Percentiles rank a stretch among this genome's conserved stretches.
phyloP scores from a whole-genome alignment of 2,888 invertebrate species.

The Synanthedon andrenaeformis region DNA sequence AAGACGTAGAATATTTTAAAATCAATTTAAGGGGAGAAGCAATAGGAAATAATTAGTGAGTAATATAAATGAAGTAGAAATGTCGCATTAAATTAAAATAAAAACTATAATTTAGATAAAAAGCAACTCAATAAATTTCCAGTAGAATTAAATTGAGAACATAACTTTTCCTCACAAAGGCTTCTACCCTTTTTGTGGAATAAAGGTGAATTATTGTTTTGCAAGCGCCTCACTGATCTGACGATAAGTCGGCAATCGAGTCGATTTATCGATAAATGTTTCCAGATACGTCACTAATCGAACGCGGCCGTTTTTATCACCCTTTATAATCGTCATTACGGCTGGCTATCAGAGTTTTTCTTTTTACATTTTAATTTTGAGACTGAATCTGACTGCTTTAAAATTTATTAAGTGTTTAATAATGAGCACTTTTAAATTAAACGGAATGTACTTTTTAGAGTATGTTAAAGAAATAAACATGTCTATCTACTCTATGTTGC shows the following conservation, averaged over 20 bases:
- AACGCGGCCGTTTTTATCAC: slow-evolving; percentile 50
- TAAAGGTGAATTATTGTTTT: slow-evolving; percentile 47
- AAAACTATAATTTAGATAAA: slow-evolving; percentile 11
- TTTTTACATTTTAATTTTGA: slow-evolving; percentile 23
- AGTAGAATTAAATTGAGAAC: background rate
- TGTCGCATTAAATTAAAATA: background rate
- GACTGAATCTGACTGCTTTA: slow-evolving; percentile 2
- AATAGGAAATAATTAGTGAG: too few relatives aligned
- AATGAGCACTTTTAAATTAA: too few relatives aligned
- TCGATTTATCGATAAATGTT: slow-evolving; percentile 36
- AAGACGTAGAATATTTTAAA: too few relatives aligned
- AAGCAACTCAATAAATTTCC: slow-evolving; percentile 1
- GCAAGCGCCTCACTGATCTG: slow-evolving; percentile 33
- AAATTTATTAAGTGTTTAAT: too few relatives aligned
- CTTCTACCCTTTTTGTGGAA: background rate
- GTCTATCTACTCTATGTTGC: too few relatives aligned
- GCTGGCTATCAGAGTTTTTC: slow-evolving; percentile 17
- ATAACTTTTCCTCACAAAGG: background rate
- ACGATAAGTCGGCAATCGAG: slow-evolving; percentile 17
- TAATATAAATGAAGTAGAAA: too few relatives aligned
- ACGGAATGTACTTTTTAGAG: too few relatives aligned
- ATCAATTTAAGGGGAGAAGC: too few relatives aligned
- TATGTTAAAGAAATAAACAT: too few relatives aligned
- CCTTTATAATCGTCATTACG: slow-evolving; percentile 56
- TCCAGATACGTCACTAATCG: slow-evolving; percentile 58